A percentile compares a stretch with the other conserved stretches of the same genome.
phyloP scores from a whole-genome alignment of 2,888 invertebrate species.

The Troilus luridus region DNA sequence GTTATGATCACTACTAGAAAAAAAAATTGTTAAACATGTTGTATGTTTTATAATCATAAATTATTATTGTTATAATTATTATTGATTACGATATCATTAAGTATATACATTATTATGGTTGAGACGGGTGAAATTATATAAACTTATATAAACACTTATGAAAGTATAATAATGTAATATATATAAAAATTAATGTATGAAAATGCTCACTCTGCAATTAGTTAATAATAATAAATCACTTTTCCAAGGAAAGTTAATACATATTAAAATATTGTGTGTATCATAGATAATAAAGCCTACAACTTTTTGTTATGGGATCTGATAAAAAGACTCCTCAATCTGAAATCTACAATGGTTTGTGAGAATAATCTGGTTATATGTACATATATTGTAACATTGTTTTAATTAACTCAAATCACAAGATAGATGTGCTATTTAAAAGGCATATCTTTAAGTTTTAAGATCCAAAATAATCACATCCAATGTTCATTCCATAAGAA shows the following conservation, averaged over 20 bases:
- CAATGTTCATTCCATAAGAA: slow-evolving; percentile 57
- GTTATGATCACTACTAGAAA: slow-evolving; percentile 54
- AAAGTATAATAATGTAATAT: slow-evolving; percentile 64
- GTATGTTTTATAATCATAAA: slow-evolving; percentile 59
- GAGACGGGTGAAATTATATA: slow-evolving; percentile 64
- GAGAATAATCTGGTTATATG: slow-evolving; percentile 60
- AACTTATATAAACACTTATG: slow-evolving; percentile 64
- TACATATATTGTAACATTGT: slow-evolving; percentile 64
- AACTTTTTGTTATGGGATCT: slow-evolving; percentile 60
- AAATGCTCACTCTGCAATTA: slow-evolving; percentile 65
- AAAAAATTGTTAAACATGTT: slow-evolving; percentile 57
- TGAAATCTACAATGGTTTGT: slow-evolving; percentile 61
- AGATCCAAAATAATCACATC: slow-evolving; percentile 47
- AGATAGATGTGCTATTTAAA: slow-evolving; percentile 55
- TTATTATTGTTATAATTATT: slow-evolving; percentile 59
- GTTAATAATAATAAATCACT: slow-evolving; percentile 65
- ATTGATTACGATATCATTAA: slow-evolving; percentile 62
- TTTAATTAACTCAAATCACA: slow-evolving; percentile 62
- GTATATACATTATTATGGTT: slow-evolving; percentile 63
- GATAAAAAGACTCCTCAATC: slow-evolving; percentile 62
- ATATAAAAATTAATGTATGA: slow-evolving; percentile 64
- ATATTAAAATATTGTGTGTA: slow-evolving; percentile 63
- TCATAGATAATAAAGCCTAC: slow-evolving; percentile 64
- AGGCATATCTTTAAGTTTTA: slow-evolving; percentile 50
- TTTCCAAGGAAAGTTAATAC: slow-evolving; percentile 63